Base-by-base conservation (phyloP, 1,140 invertebrate genomes). In the Berghia stephanieae region DNA sequence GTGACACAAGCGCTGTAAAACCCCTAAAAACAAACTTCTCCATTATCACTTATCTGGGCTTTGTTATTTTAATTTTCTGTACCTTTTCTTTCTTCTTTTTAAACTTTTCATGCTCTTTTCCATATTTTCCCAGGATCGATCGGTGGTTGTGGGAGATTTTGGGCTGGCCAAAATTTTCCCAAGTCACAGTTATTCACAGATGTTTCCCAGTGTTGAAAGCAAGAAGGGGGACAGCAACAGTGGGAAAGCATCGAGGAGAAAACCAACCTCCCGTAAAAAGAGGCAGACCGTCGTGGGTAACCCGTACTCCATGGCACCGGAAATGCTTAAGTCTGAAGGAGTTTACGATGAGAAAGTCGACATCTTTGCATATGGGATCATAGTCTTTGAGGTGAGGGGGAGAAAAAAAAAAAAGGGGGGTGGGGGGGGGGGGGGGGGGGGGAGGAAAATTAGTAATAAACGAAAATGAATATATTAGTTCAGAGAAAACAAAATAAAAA, bases 261-360 rank as follows among this genome's bases (percentile, higher is more conserved):
- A 79, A 74, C 69, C 83, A 36, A 85, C 79, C 57, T 81, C 83
- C 42, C 71, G 84, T 0, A 83, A 84, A 74, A 88, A 86, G 69
- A 78, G 87, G 43, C 88, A 89, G 80, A 89, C 87, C 8, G 87
- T 90, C 31, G 89, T 90, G 5, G 89, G 88, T 1, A 89, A 83
- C 79, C 87, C 89, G 0, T 90, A 86, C 79, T 89, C 86, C 85
- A 90, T 90, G 89, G 89, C 89, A 1, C 89, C 89, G 10, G 89
- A 90, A 72, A 89, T 90, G 89, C 79, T 90, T 73, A 86, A 82
- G 73, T 85, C 85, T 6, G 80, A 85, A 67, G 79, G 72, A 4
- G 82, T 80, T 34, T 89, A 90, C 76, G 88, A 90, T 81, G 89
- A 90, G 78, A 86, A 88, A 78, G 89, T 89, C 0, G 88, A 89